Evolutionary conservation across 1,140 invertebrate genomes (phyloP).

Genomic region (Cyrtorhinus lividipennis): DNA sequence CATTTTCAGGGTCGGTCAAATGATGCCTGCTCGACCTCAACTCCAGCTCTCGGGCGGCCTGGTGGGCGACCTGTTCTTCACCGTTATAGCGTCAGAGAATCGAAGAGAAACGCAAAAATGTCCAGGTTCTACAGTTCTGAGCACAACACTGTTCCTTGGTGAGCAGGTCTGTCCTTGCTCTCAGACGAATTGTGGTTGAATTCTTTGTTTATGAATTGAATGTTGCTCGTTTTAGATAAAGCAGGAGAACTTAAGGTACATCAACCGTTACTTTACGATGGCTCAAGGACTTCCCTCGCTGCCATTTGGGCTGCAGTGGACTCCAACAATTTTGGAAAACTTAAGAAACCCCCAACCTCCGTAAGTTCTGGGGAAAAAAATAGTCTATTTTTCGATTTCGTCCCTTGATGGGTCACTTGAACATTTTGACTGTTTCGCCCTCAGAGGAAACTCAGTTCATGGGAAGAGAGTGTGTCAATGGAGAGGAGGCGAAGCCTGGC

Average conservation of each 20-base stretch:
- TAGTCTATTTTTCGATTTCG: background rate
- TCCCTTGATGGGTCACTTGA: background rate
- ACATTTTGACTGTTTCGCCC: too few species aligned
- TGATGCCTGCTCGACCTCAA: background rate
- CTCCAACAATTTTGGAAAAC: conserved; percentile 5
- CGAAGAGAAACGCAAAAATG: conserved; percentile 14
- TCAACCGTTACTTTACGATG: background rate
- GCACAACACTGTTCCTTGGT: conserved; percentile 2
- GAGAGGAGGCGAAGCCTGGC: conserved; percentile 23
- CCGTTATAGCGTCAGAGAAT: conserved; percentile 12
- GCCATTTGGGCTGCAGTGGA: conserved; percentile 8
- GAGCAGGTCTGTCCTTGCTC: background rate
- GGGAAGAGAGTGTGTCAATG: conserved; percentile 24
- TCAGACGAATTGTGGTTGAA: too few species aligned
- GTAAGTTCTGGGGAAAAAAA: background rate
- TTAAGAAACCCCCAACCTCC: background rate
- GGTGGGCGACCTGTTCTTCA: background rate
- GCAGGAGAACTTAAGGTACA: background rate
- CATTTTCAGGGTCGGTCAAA: background rate
- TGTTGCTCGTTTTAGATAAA: too few species aligned
- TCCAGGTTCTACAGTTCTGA: conserved; percentile 12
- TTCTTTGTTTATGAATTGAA: too few species aligned
- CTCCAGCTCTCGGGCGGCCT: background rate
- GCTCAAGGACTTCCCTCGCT: background rate
- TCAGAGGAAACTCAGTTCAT: conserved; percentile 24